phyloP scores from a whole-genome alignment of 2,113 vertebrate genomes.

The Atractosteus spatula region DNA sequence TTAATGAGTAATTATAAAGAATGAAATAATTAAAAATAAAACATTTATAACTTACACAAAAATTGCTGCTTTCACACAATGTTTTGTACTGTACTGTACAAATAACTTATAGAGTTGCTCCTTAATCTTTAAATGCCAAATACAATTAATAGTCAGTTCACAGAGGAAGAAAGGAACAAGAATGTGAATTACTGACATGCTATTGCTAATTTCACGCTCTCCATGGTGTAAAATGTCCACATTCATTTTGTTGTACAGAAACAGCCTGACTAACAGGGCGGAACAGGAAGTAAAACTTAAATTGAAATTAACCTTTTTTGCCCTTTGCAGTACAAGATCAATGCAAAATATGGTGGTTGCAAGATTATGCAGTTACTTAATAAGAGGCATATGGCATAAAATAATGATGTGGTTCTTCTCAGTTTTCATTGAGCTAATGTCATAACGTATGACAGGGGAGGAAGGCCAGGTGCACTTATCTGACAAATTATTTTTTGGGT shows the following conservation, averaged over 20 bases:
- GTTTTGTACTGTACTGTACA: no score
- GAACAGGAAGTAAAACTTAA: constrained; percentile 41
- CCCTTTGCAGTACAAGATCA: constrained; percentile 14
- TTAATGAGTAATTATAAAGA: no score
- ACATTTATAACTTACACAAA: no score
- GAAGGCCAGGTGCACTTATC: no score
- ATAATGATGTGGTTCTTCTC: no score
- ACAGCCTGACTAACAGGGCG: constrained; percentile 29
- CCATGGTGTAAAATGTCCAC: constrained; percentile 37
- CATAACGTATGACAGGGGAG: no score
- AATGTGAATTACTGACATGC: constrained; percentile 24
- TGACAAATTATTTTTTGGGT: no score
- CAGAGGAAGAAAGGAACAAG: constrained; percentile 28
- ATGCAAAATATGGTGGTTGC: not conserved
- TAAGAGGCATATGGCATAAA: no score
- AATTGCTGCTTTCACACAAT: no score
- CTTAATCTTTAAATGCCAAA: constrained; percentile 32
- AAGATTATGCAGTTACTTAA: no score
- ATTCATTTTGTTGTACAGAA: constrained; percentile 24
- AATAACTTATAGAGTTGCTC: constrained; percentile 16
- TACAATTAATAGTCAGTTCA: constrained; percentile 38
- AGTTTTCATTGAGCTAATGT: no score
- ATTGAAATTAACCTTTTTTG: constrained; percentile 33
- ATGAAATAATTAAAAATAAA: no score
- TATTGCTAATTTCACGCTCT: constrained; percentile 40